Conservation (phyloP, 2,797 vertebrate species). For the Linurgus olivaceus region DNA sequence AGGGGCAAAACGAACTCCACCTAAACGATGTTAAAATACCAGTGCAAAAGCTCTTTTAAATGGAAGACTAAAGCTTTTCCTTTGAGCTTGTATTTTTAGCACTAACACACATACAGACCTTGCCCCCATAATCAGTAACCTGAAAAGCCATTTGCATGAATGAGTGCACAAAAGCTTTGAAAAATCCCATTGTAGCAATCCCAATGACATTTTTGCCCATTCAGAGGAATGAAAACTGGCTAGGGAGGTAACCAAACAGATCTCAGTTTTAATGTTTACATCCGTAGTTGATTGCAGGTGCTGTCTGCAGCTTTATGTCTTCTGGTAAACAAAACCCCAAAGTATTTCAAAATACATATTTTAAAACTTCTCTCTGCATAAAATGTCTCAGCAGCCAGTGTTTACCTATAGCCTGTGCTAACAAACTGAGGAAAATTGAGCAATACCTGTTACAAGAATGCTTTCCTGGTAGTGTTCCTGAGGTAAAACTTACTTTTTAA, state of each 20-base stretch:
- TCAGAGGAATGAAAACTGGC: not conserved
- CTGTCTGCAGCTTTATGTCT: not conserved
- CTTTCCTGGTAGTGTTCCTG: not conserved
- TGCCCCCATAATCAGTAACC: not conserved
- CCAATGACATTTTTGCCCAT: not conserved
- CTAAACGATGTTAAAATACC: fast-evolving
- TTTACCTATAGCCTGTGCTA: not conserved
- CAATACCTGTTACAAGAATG: not conserved
- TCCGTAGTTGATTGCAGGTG: not conserved
- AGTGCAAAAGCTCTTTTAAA: not conserved
- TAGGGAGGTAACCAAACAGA: not conserved
- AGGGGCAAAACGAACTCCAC: not conserved
- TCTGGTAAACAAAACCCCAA: not conserved
- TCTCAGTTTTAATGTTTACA: not conserved
- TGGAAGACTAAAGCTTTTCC: not conserved
- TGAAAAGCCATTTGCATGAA: not conserved
- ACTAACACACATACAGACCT: not conserved
- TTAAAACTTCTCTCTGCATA: not conserved
- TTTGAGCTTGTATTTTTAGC: not conserved
- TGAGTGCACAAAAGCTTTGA: not conserved
- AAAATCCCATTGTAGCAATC: not conserved
- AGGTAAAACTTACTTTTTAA: not conserved
- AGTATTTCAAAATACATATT: not conserved
- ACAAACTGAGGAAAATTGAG: not conserved
- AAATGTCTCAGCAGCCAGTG: not conserved